Evolutionary conservation across 2,797 vertebrate genomes (phyloP).

Genomic region (Intellagama lesueurii): DNA sequence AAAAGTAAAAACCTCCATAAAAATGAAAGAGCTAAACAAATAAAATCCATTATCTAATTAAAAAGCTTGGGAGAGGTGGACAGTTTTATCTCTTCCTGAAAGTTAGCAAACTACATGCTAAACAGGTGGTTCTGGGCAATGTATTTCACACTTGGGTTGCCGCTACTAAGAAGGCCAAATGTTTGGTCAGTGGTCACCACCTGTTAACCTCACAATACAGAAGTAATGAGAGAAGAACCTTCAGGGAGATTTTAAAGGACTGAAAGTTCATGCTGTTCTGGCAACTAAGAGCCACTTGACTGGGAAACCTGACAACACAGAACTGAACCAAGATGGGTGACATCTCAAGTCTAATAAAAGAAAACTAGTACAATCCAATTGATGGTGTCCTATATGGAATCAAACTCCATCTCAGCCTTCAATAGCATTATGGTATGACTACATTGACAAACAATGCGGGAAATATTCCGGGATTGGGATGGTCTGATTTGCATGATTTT

Average conservation of each 20-base stretch:
- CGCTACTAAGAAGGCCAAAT: background rate
- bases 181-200: background rate
- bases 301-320: background rate
- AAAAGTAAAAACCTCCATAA: background rate
- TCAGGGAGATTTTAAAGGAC: background rate
- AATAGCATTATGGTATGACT: background rate
- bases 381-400: background rate
- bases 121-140: background rate
- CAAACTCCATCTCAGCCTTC: background rate
- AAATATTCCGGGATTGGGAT: too few relatives aligned
- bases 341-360: background rate
- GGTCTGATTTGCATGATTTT: too few relatives aligned
- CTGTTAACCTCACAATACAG: background rate
- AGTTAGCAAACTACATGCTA: background rate
- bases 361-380: background rate
- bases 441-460: background rate
- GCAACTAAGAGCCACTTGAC: background rate
- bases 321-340: background rate
- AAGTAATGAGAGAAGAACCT: background rate
- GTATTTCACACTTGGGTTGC: background rate
- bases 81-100: background rate
- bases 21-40: background rate
- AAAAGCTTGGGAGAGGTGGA: background rate
- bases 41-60: background rate
- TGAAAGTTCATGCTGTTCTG: conserved; percentile 1